Base-by-base conservation (phyloP, 64 coral and sea anemone species). In the Montipora foliosa region DNA sequence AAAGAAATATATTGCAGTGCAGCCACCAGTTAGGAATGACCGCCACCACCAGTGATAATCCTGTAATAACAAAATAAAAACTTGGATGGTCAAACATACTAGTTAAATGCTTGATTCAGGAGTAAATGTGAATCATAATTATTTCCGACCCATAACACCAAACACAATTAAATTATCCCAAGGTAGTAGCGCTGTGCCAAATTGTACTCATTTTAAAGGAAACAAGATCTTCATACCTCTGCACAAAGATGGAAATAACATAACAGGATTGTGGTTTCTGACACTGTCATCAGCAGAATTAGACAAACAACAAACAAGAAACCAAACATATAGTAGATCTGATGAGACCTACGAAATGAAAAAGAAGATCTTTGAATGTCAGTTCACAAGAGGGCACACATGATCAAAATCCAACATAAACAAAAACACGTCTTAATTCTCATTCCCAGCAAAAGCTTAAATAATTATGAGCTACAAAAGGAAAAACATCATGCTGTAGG, bases 41-140 rank as follows among this genome's bases (percentile, higher is more conserved):
- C 97, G 83, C 97, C 97, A 99, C 97, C 97, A 99, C 97, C 97
- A 99, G 66, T 96, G 97, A 83, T 99, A 99, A 75, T 99, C 92
- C 97, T 99, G 25, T 69, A 62, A 46, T 49, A n/a, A 2, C 44
- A 4, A 76, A 8, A 13, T 16, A 61, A 8, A 86, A 22, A 24
- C 53, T 8, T 57, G 53, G 11, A 57, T 0, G 6, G 11, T 57
- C 53, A 57, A 37, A 37, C 37, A 37, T 55, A 10, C 10, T 55
- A 0, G 52, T 55, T 55, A 7, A 55, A 5, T 55, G 52, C 10
- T 55, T 55, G 52, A 55, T 55, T 10, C 52, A 7, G 52, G 52
- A 55, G 52, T 55, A 10, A 55, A 55, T 55, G 13, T 11, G 6
- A 57, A 8, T 57, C 53, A 57, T 8, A 57, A 57, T 57, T 57